Percentiles rank a stretch among this genome's conserved stretches.
phyloP scores from a whole-genome alignment of 2,113 vertebrate species.

The Hemiscyllium ocellatum region DNA sequence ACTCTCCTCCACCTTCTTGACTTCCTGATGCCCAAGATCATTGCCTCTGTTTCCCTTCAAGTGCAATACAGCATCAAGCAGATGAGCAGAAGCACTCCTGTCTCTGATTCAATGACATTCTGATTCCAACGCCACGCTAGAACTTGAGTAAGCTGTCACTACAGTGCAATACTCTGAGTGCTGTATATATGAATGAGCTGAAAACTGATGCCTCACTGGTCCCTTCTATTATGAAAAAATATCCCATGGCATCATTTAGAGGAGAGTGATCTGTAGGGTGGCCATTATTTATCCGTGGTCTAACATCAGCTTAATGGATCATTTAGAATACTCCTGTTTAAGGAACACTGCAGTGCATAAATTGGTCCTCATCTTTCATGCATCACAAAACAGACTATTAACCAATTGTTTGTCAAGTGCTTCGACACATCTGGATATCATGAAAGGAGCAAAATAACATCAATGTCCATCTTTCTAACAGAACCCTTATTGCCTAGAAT shows the following conservation, averaged over 20 bases:
- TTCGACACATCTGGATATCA: neutral
- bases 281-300: neutral
- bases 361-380: neutral
- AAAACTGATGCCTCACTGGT: neutral
- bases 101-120: neutral
- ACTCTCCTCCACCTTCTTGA: too few relatives aligned
- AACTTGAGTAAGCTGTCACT: neutral
- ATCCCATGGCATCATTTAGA: neutral
- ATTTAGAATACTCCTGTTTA: neutral
- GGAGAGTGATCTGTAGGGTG: neutral
- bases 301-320: neutral
- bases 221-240: neutral
- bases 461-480: neutral
- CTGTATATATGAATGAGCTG: neutral
- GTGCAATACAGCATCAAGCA: neutral
- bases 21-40: neutral
- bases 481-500: neutral
- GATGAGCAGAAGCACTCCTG: too few relatives aligned
- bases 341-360: neutral
- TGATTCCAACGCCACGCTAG: neutral
- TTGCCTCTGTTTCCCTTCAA: neutral
- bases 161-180: neutral
- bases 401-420: neutral
- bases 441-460: neutral
- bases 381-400: neutral